These are phyloP conservation scores for Amblyopsis hoosieri DNA, from an alignment of 2,797 vertebrate genomes.

Conservation along the genomic window DNA sequence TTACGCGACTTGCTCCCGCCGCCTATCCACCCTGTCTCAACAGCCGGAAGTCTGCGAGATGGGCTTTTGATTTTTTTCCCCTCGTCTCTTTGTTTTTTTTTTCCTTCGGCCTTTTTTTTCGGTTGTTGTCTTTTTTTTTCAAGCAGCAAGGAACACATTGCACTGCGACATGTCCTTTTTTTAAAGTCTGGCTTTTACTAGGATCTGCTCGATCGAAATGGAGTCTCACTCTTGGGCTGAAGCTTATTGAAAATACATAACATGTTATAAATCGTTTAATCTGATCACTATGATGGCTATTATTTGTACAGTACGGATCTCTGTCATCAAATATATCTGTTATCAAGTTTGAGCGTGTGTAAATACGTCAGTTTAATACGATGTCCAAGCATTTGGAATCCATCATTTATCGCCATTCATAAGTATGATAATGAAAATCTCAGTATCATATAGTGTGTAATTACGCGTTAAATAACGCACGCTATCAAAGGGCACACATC, in stretches of 20 bases:
- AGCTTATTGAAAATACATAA: conserved; percentile 36
- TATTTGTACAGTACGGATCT: not conserved
- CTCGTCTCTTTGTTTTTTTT: conserved; percentile 55
- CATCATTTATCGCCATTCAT: too few relatives aligned
- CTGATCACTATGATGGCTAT: not conserved
- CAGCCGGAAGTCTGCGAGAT: conserved; percentile 82
- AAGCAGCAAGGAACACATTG: conserved; percentile 41
- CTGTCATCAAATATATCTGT: too few relatives aligned
- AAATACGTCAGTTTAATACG: too few relatives aligned
- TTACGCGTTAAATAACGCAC: too few relatives aligned
- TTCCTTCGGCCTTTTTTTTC: conserved; percentile 47
- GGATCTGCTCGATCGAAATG: conserved; percentile 52
- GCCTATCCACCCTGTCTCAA: conserved; percentile 63
- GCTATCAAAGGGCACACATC: too few relatives aligned
- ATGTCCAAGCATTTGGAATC: too few relatives aligned
- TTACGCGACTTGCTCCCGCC: conserved; percentile 60
- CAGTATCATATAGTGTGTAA: too few relatives aligned
- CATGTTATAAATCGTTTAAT: not conserved
- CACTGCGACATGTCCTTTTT: conserved; percentile 42
- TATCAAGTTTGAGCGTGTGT: too few relatives aligned
- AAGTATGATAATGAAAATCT: too few relatives aligned
- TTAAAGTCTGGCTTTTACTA: conserved; percentile 46
- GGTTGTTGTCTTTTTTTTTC: conserved; percentile 47
- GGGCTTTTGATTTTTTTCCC: conserved; percentile 53
- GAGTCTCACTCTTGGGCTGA: conserved; percentile 47